A percentile compares a stretch with the other conserved stretches of the same genome.
These are phyloP conservation scores for Trachelipus rathkii DNA, from an alignment of 1,140 invertebrate genomes.

Conservation along the genomic window DNA sequence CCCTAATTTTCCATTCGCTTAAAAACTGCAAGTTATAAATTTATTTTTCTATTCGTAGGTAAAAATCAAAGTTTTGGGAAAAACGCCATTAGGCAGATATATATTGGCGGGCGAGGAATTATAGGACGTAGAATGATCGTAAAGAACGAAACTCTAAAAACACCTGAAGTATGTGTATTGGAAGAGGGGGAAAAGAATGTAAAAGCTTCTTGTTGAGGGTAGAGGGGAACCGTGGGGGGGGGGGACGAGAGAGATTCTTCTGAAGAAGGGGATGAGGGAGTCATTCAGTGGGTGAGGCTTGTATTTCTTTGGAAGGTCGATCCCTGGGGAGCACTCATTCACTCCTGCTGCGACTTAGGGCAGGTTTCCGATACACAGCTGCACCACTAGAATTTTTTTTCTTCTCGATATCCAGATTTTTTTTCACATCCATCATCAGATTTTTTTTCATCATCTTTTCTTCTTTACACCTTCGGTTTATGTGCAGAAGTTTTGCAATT, in stretches of 20 bases:
- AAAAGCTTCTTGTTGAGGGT: background rate
- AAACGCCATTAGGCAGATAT: background rate
- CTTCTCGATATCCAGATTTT: background rate
- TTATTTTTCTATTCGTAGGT: background rate
- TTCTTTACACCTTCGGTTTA: too few species aligned
- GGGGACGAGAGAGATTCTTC: background rate
- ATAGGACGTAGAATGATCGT: slow-evolving; percentile 6
- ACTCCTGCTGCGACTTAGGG: slow-evolving; percentile 10
- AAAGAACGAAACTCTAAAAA: slow-evolving; percentile 4
- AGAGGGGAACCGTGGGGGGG: background rate
- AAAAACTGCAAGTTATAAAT: background rate
- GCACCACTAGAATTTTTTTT: background rate
- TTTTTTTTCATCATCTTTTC: too few species aligned
- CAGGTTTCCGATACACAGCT: slow-evolving; percentile 11
- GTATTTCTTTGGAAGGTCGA: slow-evolving; percentile 6
- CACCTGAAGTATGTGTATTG: slow-evolving; percentile 12
- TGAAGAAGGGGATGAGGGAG: background rate
- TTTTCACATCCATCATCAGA: background rate
- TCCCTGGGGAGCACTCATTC: background rate
- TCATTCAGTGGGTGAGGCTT: slow-evolving; percentile 8
- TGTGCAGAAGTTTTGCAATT: background rate
- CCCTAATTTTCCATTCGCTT: background rate
- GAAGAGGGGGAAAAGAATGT: slow-evolving; percentile 8
- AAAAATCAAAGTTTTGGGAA: slow-evolving; percentile 11
- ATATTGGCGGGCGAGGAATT: background rate